phyloP scores from a whole-genome alignment of 2,888 invertebrate species.

The Orgyia antiqua region DNA sequence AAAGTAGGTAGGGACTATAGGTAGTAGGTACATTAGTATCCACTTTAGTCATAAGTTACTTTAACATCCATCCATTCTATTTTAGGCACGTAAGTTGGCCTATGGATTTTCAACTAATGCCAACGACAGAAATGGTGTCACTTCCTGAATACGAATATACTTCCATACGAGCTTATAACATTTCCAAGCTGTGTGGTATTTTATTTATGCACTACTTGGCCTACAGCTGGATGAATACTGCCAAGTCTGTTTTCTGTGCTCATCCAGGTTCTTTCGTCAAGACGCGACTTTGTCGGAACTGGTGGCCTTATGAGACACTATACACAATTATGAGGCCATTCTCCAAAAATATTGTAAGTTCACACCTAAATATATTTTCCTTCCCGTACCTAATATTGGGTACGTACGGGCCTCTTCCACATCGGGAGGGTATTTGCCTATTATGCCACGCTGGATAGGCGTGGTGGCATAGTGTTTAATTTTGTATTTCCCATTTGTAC shows the following conservation, averaged over 20 bases:
- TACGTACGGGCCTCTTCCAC: too few species aligned
- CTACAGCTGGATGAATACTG: slow-evolving; percentile 81
- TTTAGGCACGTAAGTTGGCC: slow-evolving; percentile 54
- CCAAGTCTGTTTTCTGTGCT: slow-evolving; percentile 85
- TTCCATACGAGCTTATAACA: slow-evolving; percentile 91
- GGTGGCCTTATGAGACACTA: slow-evolving; percentile 89
- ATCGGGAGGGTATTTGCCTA: too few species aligned
- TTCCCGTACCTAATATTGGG: too few species aligned
- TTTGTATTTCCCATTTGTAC: too few species aligned
- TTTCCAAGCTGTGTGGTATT: slow-evolving; percentile 92
- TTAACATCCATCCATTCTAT: too few species aligned
- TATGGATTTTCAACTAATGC: slow-evolving; percentile 41
- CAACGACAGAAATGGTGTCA: slow-evolving; percentile 80
- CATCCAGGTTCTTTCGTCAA: slow-evolving; percentile 96
- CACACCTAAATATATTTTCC: too few species aligned
- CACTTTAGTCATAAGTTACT: too few species aligned
- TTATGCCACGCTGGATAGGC: too few species aligned
- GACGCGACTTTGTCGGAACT: slow-evolving; percentile 85
- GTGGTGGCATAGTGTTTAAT: too few species aligned
- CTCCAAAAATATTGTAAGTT: slow-evolving; percentile 92
- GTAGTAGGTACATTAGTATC: too few species aligned
- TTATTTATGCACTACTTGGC: slow-evolving; percentile 81
- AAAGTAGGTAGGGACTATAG: too few species aligned
- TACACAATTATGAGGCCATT: slow-evolving; percentile 91
- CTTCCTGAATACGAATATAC: slow-evolving; percentile 84